Evolutionary conservation across 1,140 invertebrate species (phyloP).

Genomic region (Grapholita molesta): DNA sequence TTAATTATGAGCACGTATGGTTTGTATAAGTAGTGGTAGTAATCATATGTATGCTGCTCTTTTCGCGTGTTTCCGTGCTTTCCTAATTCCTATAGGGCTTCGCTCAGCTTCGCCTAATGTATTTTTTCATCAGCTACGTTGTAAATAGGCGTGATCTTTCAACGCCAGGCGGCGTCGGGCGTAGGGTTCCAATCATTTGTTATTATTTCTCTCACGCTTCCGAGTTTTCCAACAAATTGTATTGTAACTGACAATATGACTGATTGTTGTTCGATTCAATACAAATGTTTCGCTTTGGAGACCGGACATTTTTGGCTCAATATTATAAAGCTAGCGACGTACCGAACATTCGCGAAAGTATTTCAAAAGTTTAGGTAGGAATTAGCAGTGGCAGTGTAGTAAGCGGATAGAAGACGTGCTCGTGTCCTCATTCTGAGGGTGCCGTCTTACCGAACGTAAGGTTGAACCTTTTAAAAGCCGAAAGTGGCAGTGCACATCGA

Average conservation of each 20-base stretch:
- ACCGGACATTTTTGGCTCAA: neutral
- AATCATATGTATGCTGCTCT: no score
- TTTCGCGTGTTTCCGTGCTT: neutral
- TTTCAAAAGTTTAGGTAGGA: no score
- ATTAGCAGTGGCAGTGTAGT: no score
- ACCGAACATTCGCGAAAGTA: no score
- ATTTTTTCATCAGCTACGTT: conserved; percentile 67
- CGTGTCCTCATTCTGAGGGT: no score
- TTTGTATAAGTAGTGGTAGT: no score
- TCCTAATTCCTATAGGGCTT: neutral
- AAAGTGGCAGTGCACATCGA: no score
- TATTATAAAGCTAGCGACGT: neutral
- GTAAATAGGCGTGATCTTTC: conserved; percentile 77
- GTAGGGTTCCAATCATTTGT: conserved; percentile 75
- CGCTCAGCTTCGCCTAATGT: neutral
- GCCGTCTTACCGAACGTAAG: no score
- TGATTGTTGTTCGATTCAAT: conserved; percentile 73
- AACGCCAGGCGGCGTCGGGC: conserved; percentile 68
- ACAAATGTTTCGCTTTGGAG: conserved; percentile 44
- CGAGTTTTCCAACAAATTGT: conserved; percentile 71
- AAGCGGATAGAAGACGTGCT: no score
- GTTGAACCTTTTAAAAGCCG: no score
- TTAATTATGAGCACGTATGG: no score
- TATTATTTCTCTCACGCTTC: conserved; percentile 75
- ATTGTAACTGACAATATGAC: conserved; percentile 77